Evolutionary conservation across 2,113 vertebrate genomes (phyloP).

Genomic region (Oreotrochilus melanogaster): DNA sequence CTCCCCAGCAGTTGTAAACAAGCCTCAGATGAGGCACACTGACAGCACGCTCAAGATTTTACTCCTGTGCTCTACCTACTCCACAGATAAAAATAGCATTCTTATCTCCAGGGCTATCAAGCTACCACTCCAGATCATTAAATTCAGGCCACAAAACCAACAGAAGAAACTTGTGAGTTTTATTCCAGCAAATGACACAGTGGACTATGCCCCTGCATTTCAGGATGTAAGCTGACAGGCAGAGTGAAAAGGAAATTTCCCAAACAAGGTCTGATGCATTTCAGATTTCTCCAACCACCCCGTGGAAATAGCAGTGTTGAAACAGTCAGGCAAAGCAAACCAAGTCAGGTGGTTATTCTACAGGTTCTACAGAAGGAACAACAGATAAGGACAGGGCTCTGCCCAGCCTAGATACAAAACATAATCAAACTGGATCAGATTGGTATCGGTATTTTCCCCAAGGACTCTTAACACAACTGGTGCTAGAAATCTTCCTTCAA

Average conservation of each 20-base stretch:
- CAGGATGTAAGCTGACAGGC: neutral
- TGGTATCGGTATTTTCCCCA: neutral
- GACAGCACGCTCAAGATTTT: neutral
- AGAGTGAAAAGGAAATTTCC: neutral
- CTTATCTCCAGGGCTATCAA: slow-evolving; percentile 29
- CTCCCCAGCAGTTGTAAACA: neutral
- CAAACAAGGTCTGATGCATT: fast-evolving
- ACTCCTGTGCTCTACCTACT: slow-evolving; percentile 28
- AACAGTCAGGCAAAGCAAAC: neutral
- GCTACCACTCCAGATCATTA: slow-evolving; percentile 12
- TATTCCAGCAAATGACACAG: neutral
- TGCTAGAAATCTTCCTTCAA: neutral
- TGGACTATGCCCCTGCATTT: neutral
- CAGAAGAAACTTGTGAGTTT: neutral
- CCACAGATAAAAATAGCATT: neutral
- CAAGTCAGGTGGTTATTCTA: neutral
- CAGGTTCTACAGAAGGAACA: neutral
- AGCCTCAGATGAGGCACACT: neutral
- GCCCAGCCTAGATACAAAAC: neutral
- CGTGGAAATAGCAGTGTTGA: neutral
- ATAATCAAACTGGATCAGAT: neutral
- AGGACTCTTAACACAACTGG: neutral
- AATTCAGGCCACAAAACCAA: slow-evolving; percentile 13
- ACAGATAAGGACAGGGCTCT: neutral
- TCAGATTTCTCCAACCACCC: neutral